These are phyloP conservation scores for Hydrotaea diabolus DNA, from an alignment of 2,888 invertebrate genomes.

Conservation along the genomic window DNA sequence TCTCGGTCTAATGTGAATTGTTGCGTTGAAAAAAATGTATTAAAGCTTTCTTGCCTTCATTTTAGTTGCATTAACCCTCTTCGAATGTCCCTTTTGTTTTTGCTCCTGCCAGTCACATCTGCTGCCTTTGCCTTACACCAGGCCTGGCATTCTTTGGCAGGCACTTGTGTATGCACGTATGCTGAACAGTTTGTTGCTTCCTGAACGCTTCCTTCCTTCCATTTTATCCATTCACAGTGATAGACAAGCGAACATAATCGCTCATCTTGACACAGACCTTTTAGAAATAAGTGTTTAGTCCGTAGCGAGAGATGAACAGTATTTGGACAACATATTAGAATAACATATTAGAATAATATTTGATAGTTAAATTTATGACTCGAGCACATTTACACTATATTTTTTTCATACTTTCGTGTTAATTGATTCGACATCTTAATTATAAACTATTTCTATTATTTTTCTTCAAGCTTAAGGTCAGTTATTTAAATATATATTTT, in stretches of 20 bases:
- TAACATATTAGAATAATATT: no score
- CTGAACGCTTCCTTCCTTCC: constrained; percentile 58
- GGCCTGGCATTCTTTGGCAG: constrained; percentile 63
- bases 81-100: constrained; percentile 12
- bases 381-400: no score
- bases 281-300: neutral
- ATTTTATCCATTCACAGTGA: constrained; percentile 54
- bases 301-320: constrained; percentile 13
- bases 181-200: constrained; percentile 23
- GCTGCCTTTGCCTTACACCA: constrained; percentile 74
- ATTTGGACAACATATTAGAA: neutral
- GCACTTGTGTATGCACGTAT: constrained; percentile 59
- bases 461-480: no score
- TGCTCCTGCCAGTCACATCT: constrained; percentile 75
- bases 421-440: no score
- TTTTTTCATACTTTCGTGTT: no score
- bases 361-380: no score
- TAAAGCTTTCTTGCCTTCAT: constrained; percentile 63
- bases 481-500: no score
- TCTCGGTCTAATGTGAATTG: constrained; percentile 60
- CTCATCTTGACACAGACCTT: constrained; percentile 57
- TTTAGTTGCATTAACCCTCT: constrained; percentile 64
- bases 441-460: no score
- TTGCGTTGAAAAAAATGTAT: constrained; percentile 55
- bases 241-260: constrained; percentile 71